A percentile compares a stretch with the other conserved stretches of the same genome.
phyloP scores from a whole-genome alignment of 2,113 vertebrate genomes.

The Pionites leucogaster region DNA sequence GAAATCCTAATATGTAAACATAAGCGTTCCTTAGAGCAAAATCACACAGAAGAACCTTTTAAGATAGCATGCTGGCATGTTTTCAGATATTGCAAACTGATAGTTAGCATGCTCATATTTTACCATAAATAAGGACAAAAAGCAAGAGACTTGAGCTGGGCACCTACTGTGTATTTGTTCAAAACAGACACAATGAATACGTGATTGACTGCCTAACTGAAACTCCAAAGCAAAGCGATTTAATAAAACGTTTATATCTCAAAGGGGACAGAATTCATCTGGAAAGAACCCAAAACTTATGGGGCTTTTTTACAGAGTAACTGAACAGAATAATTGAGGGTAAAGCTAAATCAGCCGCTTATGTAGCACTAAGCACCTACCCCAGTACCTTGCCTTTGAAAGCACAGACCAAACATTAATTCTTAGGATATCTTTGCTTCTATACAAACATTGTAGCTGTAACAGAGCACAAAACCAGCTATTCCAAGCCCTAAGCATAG shows the following conservation, averaged over 20 bases:
- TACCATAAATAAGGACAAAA: neutral
- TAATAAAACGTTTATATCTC: neutral
- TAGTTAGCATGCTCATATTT: neutral
- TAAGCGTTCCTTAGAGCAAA: neutral
- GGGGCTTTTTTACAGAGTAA: neutral
- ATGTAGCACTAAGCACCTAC: neutral
- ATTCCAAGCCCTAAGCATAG: neutral
- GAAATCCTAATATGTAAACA: neutral
- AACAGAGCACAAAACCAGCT: neutral
- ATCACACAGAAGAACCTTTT: neutral
- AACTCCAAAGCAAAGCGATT: neutral
- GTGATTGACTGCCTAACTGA: neutral
- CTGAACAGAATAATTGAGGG: neutral
- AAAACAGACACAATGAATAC: neutral
- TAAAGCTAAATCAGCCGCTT: neutral
- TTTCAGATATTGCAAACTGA: neutral
- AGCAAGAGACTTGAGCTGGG: neutral
- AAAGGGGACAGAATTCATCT: neutral
- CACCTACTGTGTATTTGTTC: neutral
- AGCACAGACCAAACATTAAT: neutral
- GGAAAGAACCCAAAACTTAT: neutral
- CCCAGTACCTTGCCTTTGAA: neutral
- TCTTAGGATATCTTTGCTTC: neutral
- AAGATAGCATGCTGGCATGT: neutral
- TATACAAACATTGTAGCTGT: neutral